phyloP scores from a whole-genome alignment of 2,888 invertebrate genomes.

The Apocheima hispidaria region DNA sequence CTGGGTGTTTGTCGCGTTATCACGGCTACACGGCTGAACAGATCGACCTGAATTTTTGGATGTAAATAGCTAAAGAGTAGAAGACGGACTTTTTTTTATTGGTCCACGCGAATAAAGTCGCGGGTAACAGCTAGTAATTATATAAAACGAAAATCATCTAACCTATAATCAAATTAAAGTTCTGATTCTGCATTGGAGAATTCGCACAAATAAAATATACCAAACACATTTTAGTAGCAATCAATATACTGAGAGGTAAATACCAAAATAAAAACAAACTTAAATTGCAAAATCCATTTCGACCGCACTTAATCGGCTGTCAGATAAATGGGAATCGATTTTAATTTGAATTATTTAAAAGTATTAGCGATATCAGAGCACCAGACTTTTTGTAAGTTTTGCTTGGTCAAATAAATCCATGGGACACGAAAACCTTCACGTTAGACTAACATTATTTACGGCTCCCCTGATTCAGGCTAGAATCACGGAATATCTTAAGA shows the following conservation, averaged over 20 bases:
- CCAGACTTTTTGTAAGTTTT: slow-evolving; percentile 29
- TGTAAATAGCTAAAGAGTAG: no score
- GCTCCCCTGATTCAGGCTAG: no score
- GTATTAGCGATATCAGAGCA: slow-evolving; percentile 12
- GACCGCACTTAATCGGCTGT: slow-evolving; percentile 17
- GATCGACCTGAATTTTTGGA: no score
- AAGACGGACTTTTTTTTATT: no score
- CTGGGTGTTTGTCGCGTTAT: no score
- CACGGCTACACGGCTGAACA: no score
- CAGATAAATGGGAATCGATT: slow-evolving; percentile 27
- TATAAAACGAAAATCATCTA: no score
- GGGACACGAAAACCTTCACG: background rate
- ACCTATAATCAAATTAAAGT: background rate
- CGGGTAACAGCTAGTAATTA: slow-evolving; percentile 4
- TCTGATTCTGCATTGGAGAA: background rate
- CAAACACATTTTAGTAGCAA: background rate
- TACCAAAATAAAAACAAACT: background rate
- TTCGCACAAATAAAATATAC: background rate
- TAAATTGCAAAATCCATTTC: slow-evolving; percentile 15
- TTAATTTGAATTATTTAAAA: slow-evolving; percentile 27
- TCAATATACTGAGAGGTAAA: background rate
- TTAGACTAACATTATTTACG: background rate
- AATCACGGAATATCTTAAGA: no score
- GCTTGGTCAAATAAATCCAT: background rate
- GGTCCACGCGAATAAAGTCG: no score